A percentile compares a stretch with the other conserved stretches of the same genome.
These are phyloP conservation scores for Orthosia cruda DNA, from an alignment of 2,888 invertebrate species.

Conservation along the genomic window DNA sequence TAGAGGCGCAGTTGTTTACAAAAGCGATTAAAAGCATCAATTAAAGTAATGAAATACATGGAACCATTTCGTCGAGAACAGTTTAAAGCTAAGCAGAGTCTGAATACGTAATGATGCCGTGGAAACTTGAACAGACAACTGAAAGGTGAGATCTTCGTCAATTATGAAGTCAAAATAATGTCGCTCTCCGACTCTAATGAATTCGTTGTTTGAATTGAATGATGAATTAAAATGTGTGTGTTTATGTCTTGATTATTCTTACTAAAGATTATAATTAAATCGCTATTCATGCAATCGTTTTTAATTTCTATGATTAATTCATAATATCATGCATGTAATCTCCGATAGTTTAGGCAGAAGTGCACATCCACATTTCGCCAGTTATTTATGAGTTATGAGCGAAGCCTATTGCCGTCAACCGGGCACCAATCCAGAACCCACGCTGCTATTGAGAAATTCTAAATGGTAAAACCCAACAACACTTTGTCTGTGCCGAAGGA, in stretches of 20 bases:
- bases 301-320: no score
- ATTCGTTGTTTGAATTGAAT: conserved; percentile 40
- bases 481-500: no score
- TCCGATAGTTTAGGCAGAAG: no score
- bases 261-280: background rate
- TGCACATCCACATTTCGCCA: no score
- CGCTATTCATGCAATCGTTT: no score
- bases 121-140: conserved; percentile 55
- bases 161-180: conserved; percentile 61
- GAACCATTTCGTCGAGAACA: conserved; percentile 55
- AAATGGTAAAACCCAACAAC: no score
- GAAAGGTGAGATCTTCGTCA: conserved; percentile 50
- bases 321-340: no score
- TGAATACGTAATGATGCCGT: conserved; percentile 64
- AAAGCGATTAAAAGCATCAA: conserved; percentile 55
- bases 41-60: conserved; percentile 62
- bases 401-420: no score
- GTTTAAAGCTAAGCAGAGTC: conserved; percentile 57
- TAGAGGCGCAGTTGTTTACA: conserved; percentile 35
- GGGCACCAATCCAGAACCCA: no score
- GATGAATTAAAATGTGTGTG: conserved; percentile 40
- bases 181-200: conserved; percentile 40
- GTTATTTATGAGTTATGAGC: no score
- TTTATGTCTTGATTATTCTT: conserved; percentile 10
- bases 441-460: no score